Evolutionary conservation across 2,113 vertebrate genomes (phyloP).

Genomic region (Benthochromis sp.): DNA sequence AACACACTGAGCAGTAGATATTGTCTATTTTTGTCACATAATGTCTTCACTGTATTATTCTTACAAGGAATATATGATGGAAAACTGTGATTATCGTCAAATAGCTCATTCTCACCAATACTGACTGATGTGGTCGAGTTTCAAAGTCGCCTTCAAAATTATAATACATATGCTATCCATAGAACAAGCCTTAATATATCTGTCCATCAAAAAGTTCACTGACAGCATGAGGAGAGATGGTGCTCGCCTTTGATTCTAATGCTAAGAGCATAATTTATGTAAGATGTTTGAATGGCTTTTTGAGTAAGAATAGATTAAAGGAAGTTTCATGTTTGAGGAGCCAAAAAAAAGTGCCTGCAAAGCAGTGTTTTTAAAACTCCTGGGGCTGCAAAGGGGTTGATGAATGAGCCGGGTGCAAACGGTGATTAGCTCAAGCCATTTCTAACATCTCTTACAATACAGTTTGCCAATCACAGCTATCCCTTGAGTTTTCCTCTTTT

Average conservation of each 20-base stretch:
- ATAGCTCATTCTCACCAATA: background rate
- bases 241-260: constrained; percentile 73
- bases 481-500: constrained; percentile 56
- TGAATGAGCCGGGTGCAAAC: constrained; percentile 45
- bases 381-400: constrained; percentile 53
- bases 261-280: constrained; percentile 79
- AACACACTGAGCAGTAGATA: background rate
- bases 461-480: constrained; percentile 58
- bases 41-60: background rate
- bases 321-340: constrained; percentile 59
- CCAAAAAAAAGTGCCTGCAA: constrained; percentile 54
- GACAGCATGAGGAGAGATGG: constrained; percentile 53
- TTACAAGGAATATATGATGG: background rate
- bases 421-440: constrained; percentile 54
- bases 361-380: constrained; percentile 60
- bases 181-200: constrained; percentile 47
- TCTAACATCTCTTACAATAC: constrained; percentile 55
- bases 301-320: constrained; percentile 74
- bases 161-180: constrained; percentile 52
- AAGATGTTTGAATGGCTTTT: constrained; percentile 75
- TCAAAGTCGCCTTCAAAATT: constrained; percentile 45
- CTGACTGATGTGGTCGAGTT: constrained; percentile 4
- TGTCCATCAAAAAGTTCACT: constrained; percentile 68
- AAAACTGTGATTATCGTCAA: background rate
- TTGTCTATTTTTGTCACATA: background rate